These are phyloP conservation scores for Perizoma flavofasciatum DNA, from an alignment of 2,888 invertebrate genomes.

Conservation along the genomic window DNA sequence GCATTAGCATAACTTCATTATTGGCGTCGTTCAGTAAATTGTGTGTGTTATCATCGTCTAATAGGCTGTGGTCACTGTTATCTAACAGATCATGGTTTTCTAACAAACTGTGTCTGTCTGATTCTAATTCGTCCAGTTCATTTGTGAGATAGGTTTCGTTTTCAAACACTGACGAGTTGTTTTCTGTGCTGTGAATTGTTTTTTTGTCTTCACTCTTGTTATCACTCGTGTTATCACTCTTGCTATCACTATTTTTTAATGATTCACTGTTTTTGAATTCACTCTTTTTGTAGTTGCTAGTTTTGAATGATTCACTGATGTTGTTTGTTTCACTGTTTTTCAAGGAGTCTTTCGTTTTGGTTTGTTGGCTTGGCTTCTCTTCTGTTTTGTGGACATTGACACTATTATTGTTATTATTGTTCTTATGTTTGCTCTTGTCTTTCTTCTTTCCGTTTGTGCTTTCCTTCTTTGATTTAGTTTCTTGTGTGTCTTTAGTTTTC, in stretches of 20 bases:
- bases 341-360: slow-evolving; percentile 36
- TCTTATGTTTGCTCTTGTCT: slow-evolving; percentile 82
- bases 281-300: not conserved
- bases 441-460: slow-evolving; percentile 80
- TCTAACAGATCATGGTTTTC: slow-evolving; percentile 77
- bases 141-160: slow-evolving; percentile 68
- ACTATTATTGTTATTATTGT: slow-evolving; percentile 70
- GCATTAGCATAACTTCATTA: slow-evolving; percentile 69
- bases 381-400: slow-evolving; percentile 57
- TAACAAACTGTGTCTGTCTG: slow-evolving; percentile 77
- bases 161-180: slow-evolving; percentile 66
- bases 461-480: slow-evolving; percentile 70
- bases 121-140: slow-evolving; percentile 76
- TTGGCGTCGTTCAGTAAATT: slow-evolving; percentile 68
- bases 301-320: slow-evolving; percentile 18
- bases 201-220: slow-evolving; percentile 36
- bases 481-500: slow-evolving; percentile 75
- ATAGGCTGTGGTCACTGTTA: slow-evolving; percentile 72
- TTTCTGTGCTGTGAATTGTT: slow-evolving; percentile 28
- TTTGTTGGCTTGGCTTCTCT: slow-evolving; percentile 42
- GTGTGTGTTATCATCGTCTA: slow-evolving; percentile 74
- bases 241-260: slow-evolving; percentile 23
- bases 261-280: slow-evolving; percentile 19
- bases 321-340: slow-evolving; percentile 26
- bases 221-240: slow-evolving; percentile 15